Evolutionary conservation across 2,113 vertebrate species (phyloP), one percentile per base, ranked within the genome.

Genomic region (Aramus guarauna): DNA sequence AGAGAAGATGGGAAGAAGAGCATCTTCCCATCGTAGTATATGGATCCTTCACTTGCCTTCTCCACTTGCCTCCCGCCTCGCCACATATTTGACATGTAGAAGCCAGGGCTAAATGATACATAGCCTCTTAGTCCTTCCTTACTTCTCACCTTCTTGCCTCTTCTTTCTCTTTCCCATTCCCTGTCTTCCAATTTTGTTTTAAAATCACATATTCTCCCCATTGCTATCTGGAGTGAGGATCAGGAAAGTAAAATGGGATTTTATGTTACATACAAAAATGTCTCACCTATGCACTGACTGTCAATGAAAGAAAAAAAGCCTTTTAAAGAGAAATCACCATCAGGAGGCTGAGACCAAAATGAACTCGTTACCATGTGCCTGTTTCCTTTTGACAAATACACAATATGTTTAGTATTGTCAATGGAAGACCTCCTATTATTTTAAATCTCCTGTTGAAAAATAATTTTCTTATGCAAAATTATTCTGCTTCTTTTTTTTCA

Each of bases 401-500:
- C 55, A 74, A 17, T 67, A 62, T 8, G 0, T 63, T 94, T 82
- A 83, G 79, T 48, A 47, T 32, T 74, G 47, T 47, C 82, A 86
- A 12, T 69, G 20, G 43, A 95, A 90, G 15, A 37, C 27, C 20
- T 90, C 23, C 36, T 59, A 74, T 86, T 97, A 82, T 92, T 96
- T 97, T 62, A 77, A 67, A 43, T 82, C 12, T 74, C 79, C 83
- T 41, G 32, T 75, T 84, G 68, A 72, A 95, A 93, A 95, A 94
- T 86, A 59, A 43, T 92, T 93, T 92, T 81, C 68, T 71, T 71
- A 88, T 84, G 76, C 88, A 96, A 94, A 93, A 88, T 94, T 95
- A 90, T 95, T 92, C 90, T 58, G 39, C 32, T 83, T 62, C 66
- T 87, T 82, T 96, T 76, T 91, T 91, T 80, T 73, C 0, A 1